Percentiles rank a stretch among this genome's conserved stretches.
Conservation (phyloP, 2,113 vertebrate species). For the Accipiter virgatus region DNA sequence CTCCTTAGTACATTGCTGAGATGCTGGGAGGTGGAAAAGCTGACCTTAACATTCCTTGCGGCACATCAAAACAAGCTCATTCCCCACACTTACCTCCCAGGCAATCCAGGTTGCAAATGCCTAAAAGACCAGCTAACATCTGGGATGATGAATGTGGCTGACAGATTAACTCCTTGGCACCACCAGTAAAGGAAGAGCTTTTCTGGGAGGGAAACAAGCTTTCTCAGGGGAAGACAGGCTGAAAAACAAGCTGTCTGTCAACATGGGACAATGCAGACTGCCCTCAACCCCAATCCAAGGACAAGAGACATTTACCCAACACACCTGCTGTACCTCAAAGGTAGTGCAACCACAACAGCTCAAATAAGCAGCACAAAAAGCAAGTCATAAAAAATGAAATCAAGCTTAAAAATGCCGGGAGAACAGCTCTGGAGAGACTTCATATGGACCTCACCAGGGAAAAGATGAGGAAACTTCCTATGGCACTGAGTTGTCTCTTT, state of each 20-base stretch:
- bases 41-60: neutral
- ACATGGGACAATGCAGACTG: neutral
- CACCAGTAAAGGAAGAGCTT: neutral
- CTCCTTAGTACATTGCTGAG: neutral
- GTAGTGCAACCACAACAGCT: neutral
- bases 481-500: neutral
- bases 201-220: neutral
- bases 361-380: neutral
- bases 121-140: neutral
- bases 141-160: neutral
- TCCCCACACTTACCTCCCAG: neutral
- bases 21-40: neutral
- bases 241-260: neutral
- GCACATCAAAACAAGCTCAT: neutral
- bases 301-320: neutral
- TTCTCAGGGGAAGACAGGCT: neutral
- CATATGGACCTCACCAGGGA: neutral
- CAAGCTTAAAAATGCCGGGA: neutral
- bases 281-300: neutral
- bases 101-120: fast-evolving
- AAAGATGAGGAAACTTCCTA: neutral
- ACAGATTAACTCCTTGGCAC: neutral
- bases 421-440: neutral
- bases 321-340: neutral
- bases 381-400: neutral